A percentile compares a stretch with the other conserved stretches of the same genome.
Evolutionary conservation across 2,113 vertebrate genomes (phyloP).

Genomic region (Ondatra zibethicus): DNA sequence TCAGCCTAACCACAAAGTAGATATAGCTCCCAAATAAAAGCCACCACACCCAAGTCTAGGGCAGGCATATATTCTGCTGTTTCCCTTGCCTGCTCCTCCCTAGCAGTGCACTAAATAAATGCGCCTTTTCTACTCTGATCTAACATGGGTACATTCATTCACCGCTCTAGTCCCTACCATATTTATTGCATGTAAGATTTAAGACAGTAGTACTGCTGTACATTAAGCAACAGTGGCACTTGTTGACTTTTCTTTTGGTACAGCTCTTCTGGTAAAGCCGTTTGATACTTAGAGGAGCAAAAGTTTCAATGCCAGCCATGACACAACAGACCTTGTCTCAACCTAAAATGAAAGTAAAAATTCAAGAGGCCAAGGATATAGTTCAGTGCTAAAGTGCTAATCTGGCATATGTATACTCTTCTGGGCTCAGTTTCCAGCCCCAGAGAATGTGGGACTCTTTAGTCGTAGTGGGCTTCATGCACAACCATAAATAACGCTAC

Average conservation of each 20-base stretch:
- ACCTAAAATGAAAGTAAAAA: neutral
- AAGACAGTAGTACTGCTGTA: neutral
- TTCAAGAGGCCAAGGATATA: neutral
- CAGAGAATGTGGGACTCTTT: neutral
- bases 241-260: neutral
- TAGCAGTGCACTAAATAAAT: neutral
- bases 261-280: neutral
- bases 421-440: neutral
- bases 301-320: neutral
- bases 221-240: neutral
- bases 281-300: neutral
- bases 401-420: neutral
- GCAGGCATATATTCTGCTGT: neutral
- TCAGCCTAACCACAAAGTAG: neutral
- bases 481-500: neutral
- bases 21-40: neutral
- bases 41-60: neutral
- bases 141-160: neutral
- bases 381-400: neutral
- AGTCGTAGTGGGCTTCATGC: neutral
- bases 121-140: neutral
- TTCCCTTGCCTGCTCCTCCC: neutral
- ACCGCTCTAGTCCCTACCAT: neutral
- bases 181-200: conserved; percentile 4
- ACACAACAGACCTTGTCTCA: neutral